Evolutionary conservation across 1,140 invertebrate genomes (phyloP), one percentile per base, ranked within the genome.

Genomic region (Paraescarpia echinospica): DNA sequence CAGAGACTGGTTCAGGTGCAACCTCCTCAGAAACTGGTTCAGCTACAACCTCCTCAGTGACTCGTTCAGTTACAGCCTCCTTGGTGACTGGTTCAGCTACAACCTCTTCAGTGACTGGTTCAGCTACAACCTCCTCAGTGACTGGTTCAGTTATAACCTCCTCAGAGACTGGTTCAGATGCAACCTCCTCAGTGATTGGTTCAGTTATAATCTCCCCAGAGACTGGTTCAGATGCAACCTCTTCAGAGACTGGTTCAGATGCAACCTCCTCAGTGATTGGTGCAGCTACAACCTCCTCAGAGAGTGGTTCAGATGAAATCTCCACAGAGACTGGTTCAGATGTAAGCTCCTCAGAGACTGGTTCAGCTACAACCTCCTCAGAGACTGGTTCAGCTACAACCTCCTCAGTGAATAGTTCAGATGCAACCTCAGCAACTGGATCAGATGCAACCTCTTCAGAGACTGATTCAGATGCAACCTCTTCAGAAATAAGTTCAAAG

Each of bases 391-490:
- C 59, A 77, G 59, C 12, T 77, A 27, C 22, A 77, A 31, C 59
- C 27, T 77, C 59, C 59, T 77, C 59, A 27, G 59, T 77, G 59
- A 77, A 6, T 27, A 18, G 22, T 77, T 77, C 59, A 22, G 59
- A 0, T 77, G 22, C 59, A 27, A 12, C 59, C 22, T 77, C 93
- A n/a, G 94, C 93, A 31, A 95, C 93, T 1, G 94, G 94, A 89
- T 94, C 93, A 31, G 2, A 35, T 91, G 31, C 1, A 34, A 91
- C 41, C 31, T 41, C 93, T 89, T 93, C 91, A 27, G 35, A 22
- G 35, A 93, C 91, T 35, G 89, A 33, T 9, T 33, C 89, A 33
- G 33, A 12, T 12, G 27, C 33, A 90, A 34, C 89, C 8, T 90
- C 33, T 27, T 91, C 91, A 34, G 35, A 8, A 12, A 41, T 34